These are phyloP conservation scores for Aythya baeri DNA, from an alignment of 2,113 vertebrate genomes.

Conservation along the genomic window DNA sequence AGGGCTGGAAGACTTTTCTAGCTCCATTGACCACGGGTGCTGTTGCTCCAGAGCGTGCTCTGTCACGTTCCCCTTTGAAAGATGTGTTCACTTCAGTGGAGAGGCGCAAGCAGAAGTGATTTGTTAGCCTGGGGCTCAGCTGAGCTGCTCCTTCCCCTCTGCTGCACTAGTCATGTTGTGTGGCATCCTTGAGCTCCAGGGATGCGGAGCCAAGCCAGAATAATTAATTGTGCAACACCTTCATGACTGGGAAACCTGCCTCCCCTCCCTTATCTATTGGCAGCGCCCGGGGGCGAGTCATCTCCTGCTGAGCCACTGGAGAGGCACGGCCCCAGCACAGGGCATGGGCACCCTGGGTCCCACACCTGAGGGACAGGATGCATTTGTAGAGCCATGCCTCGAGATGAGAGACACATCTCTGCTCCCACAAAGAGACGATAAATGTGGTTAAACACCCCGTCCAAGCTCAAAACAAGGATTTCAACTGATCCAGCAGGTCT, in stretches of 20 bases:
- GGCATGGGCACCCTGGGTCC: accelerated
- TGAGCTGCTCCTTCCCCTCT: accelerated
- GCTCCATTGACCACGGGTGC: too few relatives aligned
- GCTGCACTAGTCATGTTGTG: background rate
- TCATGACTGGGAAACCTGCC: slow-evolving; percentile 26
- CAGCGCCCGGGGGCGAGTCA: background rate
- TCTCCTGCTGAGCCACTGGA: background rate
- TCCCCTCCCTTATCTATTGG: background rate
- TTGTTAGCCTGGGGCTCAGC: slow-evolving; percentile 52
- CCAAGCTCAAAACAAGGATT: background rate
- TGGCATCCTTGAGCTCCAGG: slow-evolving; percentile 21
- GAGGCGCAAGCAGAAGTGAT: background rate
- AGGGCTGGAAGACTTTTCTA: background rate
- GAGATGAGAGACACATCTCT: background rate
- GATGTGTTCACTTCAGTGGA: background rate
- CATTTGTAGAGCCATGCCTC: background rate
- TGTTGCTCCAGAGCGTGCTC: background rate
- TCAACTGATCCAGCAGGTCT: slow-evolving; percentile 10
- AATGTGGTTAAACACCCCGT: background rate
- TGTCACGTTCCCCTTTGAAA: background rate
- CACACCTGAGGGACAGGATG: accelerated
- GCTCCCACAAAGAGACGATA: background rate
- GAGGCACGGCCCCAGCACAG: background rate
- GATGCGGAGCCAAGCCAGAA: background rate
- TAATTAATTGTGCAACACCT: slow-evolving; percentile 59